Evolutionary conservation across 2,888 invertebrate genomes (phyloP), one percentile per base, ranked within the genome.

Genomic region (Aphelenchoides bicaudatus): DNA sequence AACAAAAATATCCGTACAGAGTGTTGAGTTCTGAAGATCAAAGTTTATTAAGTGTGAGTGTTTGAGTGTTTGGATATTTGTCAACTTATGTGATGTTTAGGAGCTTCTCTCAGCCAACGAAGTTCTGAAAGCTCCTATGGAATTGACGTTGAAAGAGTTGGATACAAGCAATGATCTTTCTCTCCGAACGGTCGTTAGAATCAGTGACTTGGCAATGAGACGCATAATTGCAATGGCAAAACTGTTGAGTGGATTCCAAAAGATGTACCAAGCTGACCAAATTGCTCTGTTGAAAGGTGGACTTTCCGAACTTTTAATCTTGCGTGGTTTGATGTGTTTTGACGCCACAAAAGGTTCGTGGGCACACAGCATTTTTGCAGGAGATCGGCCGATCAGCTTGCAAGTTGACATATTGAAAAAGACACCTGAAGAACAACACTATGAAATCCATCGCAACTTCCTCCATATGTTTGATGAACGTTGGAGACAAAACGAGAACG

Each of bases 261-360:
- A 88, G 75, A 88, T 96, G 86, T 90, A 90, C 78, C 90, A 92
- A 76, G 90, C 90, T 72, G 93, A 94, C 80, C 93, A 94, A 82
- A 86, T 90, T 53, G 86, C 87, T 21, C 82, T 91, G 10, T 81
- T 92, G 6, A 92, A 91, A 80, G 91, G 92, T 0, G 48, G 16
- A 8, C 91, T 91, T 78, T 91, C 91, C 48, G 94, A 96, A 82
- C 88, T 96, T 87, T 88, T 96, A 87, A 88, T 96, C 58, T 84
- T 96, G 52, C 84, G 92, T 13, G 91, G 93, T 66, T 90, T 90
- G 0, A 88, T 90, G 84, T 89, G 88, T 47, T 96, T 91, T 78
- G 91, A 93, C 78, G 86, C 87, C 0, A 89, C 88, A 69, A 86
- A 87, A 68, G 88, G 90, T 74, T 87, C 88, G 50, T 96, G 94